Percentiles rank a stretch among this genome's conserved stretches.
Evolutionary conservation across 2,888 invertebrate genomes (phyloP).

Genomic region (Lasioglossum lativentre): DNA sequence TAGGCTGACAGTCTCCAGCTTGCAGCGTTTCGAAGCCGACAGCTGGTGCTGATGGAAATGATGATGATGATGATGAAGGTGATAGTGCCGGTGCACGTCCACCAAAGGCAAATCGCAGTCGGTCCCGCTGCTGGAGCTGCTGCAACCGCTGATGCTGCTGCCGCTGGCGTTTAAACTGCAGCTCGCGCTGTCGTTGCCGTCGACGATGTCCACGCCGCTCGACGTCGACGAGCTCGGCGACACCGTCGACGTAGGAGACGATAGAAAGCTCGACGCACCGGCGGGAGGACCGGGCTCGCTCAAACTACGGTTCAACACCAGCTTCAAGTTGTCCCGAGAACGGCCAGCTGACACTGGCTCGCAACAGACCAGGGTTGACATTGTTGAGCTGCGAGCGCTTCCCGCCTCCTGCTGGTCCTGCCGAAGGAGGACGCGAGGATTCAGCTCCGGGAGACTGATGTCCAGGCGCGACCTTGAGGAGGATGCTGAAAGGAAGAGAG

Average conservation of each 20-base stretch:
- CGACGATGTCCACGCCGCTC: conserved; percentile 67
- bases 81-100: conserved; percentile 57
- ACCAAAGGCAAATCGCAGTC: conserved; percentile 45
- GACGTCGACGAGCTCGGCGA: conserved; percentile 74
- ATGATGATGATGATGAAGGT: conserved; percentile 64
- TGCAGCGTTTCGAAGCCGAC: conserved; percentile 85
- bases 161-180: conserved; percentile 59
- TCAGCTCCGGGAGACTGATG: conserved; percentile 68
- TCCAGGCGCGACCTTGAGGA: conserved; percentile 70
- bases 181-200: conserved; percentile 50
- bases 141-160: conserved; percentile 54
- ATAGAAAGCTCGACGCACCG: conserved; percentile 62
- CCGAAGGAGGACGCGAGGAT: conserved; percentile 61
- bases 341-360: conserved; percentile 84
- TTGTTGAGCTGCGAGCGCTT: conserved; percentile 65
- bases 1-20: conserved; percentile 85
- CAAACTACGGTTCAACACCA: conserved; percentile 86
- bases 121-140: conserved; percentile 59
- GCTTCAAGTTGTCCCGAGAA: conserved; percentile 86
- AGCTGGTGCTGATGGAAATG: conserved; percentile 66
- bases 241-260: conserved; percentile 77
- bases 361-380: conserved; percentile 86
- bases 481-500: conserved; percentile 57
- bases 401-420: conserved; percentile 14
- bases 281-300: conserved; percentile 86